Percentiles rank a stretch among this genome's conserved stretches.
These are phyloP conservation scores for Eulacestoma nigropectus DNA, from an alignment of 2,113 vertebrate genomes.

Conservation along the genomic window DNA sequence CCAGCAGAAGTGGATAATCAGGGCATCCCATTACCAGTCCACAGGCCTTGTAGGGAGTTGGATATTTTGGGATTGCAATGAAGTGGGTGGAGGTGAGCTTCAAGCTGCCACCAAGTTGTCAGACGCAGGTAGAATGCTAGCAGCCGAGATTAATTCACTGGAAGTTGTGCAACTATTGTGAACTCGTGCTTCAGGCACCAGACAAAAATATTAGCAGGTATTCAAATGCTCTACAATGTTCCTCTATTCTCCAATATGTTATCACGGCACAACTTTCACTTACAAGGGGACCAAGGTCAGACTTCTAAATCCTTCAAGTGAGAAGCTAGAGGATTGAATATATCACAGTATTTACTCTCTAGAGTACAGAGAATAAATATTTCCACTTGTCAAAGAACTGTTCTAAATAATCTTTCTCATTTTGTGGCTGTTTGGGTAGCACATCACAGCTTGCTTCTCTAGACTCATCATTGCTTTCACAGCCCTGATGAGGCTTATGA, in stretches of 20 bases:
- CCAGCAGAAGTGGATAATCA: background rate
- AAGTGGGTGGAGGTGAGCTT: background rate
- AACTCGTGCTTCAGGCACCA: background rate
- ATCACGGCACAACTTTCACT: background rate
- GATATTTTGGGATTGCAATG: background rate
- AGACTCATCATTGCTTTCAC: conserved; percentile 22
- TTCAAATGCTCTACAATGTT: background rate
- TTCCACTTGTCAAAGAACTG: background rate
- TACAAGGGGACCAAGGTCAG: background rate
- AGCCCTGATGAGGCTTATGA: conserved; percentile 23
- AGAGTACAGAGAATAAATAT: background rate
- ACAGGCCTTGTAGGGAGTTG: background rate
- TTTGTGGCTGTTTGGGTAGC: background rate
- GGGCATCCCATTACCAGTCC: background rate
- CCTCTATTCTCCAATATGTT: background rate
- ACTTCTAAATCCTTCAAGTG: background rate
- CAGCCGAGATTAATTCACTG: background rate
- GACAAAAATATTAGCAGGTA: background rate
- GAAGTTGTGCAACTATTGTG: background rate
- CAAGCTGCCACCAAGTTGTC: background rate
- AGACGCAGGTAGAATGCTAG: background rate
- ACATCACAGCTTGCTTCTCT: conserved; percentile 34
- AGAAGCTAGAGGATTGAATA: background rate
- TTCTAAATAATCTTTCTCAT: conserved; percentile 18
- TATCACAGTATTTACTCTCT: background rate